Conservation (phyloP, 1,140 invertebrate species). For the Cydia pomonella region DNA sequence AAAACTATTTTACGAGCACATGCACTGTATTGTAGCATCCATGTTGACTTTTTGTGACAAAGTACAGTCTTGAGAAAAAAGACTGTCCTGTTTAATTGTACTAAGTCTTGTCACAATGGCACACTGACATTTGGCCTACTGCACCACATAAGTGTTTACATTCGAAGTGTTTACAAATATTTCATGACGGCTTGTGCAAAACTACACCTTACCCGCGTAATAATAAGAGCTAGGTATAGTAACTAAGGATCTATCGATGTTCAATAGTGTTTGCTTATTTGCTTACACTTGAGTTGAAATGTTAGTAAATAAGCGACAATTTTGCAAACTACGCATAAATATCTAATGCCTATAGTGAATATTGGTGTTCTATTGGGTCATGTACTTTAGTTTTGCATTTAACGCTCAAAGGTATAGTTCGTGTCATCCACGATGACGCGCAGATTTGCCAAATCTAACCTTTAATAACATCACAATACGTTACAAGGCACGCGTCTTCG, state of each 20-base stretch:
- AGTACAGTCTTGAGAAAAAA: not conserved
- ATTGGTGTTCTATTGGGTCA: too few relatives aligned
- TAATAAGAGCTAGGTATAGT: not conserved
- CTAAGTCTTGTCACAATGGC: not conserved
- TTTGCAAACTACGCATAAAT: not conserved
- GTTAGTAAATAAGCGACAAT: not conserved
- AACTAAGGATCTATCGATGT: not conserved
- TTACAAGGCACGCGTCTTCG: too few relatives aligned
- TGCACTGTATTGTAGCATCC: too few relatives aligned
- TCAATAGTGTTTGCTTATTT: constrained; percentile 8
- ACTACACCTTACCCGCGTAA: not conserved
- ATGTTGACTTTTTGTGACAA: too few relatives aligned
- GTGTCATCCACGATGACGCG: too few relatives aligned
- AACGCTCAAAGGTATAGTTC: too few relatives aligned
- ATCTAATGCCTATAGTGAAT: too few relatives aligned
- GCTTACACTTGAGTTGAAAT: constrained; percentile 3
- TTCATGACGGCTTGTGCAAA: not conserved
- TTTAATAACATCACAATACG: too few relatives aligned
- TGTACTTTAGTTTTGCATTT: too few relatives aligned
- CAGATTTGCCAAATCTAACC: too few relatives aligned
- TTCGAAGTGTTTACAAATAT: not conserved
- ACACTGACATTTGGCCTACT: constrained; percentile 3
- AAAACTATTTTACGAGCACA: too few relatives aligned
- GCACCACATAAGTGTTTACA: not conserved
- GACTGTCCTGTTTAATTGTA: not conserved